These are phyloP conservation scores for Luperina nickerlii DNA, from an alignment of 2,888 invertebrate genomes.

Conservation along the genomic window DNA sequence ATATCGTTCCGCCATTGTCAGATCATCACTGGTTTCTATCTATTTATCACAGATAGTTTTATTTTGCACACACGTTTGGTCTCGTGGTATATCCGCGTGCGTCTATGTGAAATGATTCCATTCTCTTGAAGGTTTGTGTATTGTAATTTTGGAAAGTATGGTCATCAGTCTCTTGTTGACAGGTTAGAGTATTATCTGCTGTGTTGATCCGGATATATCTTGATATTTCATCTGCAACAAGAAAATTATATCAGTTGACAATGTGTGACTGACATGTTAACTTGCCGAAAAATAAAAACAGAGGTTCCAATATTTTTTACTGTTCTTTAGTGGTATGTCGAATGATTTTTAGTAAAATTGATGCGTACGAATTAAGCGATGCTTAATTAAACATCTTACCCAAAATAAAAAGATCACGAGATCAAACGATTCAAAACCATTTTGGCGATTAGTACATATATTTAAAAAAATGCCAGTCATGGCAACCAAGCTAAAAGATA, in stretches of 20 bases:
- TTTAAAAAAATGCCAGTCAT: neutral
- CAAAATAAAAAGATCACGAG: neutral
- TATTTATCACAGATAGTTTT: constrained; percentile 29
- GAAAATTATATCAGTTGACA: constrained; percentile 46
- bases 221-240: constrained; percentile 61
- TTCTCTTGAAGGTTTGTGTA: constrained; percentile 71
- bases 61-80: constrained; percentile 50
- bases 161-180: constrained; percentile 53
- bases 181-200: constrained; percentile 37
- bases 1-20: constrained; percentile 77
- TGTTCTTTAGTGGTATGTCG: too few relatives aligned
- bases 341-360: neutral
- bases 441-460: neutral
- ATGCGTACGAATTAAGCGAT: neutral
- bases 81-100: constrained; percentile 35
- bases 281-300: constrained; percentile 1
- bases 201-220: constrained; percentile 37
- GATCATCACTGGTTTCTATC: constrained; percentile 74
- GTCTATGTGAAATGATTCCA: constrained; percentile 72
- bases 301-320: neutral
- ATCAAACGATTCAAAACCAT: neutral
- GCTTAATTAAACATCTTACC: neutral
- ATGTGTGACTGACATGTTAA: constrained; percentile 37
- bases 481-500: neutral
- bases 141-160: constrained; percentile 74